phyloP scores from a whole-genome alignment of 2,888 invertebrate genomes.

The Lasioglossum leucozonium region DNA sequence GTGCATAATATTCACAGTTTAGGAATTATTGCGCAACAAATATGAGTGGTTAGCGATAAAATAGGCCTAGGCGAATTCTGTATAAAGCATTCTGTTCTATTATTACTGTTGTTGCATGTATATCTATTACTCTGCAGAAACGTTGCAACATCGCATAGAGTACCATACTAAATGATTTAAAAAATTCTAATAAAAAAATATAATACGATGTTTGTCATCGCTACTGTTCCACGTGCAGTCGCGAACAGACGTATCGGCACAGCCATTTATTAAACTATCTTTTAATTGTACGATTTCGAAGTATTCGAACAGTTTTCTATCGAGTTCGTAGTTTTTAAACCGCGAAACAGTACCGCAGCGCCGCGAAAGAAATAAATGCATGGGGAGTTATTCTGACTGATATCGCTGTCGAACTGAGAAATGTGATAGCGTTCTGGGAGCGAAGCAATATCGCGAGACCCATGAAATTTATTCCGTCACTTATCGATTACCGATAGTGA shows the following conservation, averaged over 20 bases:
- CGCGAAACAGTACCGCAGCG: neutral
- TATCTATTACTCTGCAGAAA: no score
- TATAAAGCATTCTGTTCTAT: no score
- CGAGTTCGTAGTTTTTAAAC: neutral
- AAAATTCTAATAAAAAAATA: no score
- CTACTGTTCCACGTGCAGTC: no score
- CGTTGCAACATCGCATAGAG: no score
- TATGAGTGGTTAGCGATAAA: no score
- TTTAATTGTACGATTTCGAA: neutral
- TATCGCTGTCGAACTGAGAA: constrained; percentile 54
- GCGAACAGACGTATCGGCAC: neutral
- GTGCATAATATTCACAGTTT: no score
- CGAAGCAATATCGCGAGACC: constrained; percentile 49
- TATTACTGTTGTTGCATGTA: no score
- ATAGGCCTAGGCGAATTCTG: no score
- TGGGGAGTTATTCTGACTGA: constrained; percentile 52
- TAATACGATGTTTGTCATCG: neutral
- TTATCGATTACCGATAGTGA: constrained; percentile 63
- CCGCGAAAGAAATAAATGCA: constrained; percentile 29
- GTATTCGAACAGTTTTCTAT: neutral
- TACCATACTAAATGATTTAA: no score
- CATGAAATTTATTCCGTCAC: constrained; percentile 59
- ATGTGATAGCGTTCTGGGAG: constrained; percentile 51
- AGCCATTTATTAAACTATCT: neutral
- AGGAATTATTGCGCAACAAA: no score